These are phyloP conservation scores for Cryptoleucopteryx plumbea DNA, from an alignment of 2,113 vertebrate species.

Conservation along the genomic window DNA sequence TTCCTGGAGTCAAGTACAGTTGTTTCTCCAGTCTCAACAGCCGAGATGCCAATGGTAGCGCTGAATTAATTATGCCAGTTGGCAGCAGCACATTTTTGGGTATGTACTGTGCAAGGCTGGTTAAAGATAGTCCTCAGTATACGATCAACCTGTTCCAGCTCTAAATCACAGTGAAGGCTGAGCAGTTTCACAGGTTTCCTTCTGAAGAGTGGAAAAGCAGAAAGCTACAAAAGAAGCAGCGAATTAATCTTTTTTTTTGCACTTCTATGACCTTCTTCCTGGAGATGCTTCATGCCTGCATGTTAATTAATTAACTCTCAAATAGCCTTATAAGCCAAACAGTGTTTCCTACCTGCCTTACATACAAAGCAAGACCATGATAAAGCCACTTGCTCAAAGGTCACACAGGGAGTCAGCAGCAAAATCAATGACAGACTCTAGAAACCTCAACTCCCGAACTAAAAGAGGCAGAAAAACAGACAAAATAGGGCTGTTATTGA, in stretches of 20 bases:
- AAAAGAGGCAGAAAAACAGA: background rate
- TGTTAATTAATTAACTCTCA: background rate
- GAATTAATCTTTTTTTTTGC: background rate
- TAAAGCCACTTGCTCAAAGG: background rate
- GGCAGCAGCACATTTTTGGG: slow-evolving; percentile 7
- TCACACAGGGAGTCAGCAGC: background rate
- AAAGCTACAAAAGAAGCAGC: background rate
- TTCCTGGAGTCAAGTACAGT: background rate
- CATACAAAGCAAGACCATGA: background rate
- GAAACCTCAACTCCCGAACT: background rate
- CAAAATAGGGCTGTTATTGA: background rate
- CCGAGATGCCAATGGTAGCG: background rate
- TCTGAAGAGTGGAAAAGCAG: slow-evolving; percentile 26
- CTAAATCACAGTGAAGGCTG: background rate
- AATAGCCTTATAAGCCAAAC: background rate
- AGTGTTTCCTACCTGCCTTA: background rate
- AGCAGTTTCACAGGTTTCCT: background rate
- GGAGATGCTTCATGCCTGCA: background rate
- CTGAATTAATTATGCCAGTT: background rate
- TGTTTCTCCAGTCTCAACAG: background rate
- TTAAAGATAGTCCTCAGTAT: background rate
- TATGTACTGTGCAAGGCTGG: background rate
- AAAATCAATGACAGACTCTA: background rate
- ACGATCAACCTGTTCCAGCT: background rate
- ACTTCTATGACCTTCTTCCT: background rate